phyloP scores from a whole-genome alignment of 2,797 vertebrate species.

The Gymnocypris eckloni region DNA sequence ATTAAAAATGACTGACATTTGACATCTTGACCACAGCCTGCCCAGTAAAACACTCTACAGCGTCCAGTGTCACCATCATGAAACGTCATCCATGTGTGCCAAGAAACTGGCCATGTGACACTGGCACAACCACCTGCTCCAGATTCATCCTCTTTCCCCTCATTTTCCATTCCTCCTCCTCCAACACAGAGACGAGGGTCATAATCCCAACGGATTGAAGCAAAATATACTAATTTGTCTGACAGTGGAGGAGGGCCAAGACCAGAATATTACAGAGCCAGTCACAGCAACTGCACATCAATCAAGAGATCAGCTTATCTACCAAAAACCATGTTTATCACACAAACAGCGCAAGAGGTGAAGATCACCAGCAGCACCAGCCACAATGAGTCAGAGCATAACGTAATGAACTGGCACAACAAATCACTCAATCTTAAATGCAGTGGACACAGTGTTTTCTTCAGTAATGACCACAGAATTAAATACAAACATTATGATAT shows the following conservation, averaged over 20 bases:
- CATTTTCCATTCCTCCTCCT: constrained; percentile 13
- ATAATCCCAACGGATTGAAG: constrained; percentile 45
- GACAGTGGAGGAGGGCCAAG: constrained; percentile 22
- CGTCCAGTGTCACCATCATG: not conserved
- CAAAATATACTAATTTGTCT: constrained; percentile 24
- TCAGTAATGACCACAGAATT: not conserved
- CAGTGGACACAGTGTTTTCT: not conserved
- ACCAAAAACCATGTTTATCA: constrained; percentile 20
- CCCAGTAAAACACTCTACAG: not conserved
- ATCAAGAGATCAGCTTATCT: constrained; percentile 38
- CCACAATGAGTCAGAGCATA: not conserved
- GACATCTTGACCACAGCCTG: constrained; percentile 7
- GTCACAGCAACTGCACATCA: constrained; percentile 22
- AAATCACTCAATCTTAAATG: not conserved
- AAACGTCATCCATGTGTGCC: not conserved
- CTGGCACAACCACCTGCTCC: constrained; percentile 8
- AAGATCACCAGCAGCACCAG: not conserved
- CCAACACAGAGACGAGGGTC: not conserved
- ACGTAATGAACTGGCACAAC: constrained; percentile 1
- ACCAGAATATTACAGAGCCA: constrained; percentile 12
- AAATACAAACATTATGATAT: constrained; percentile 5
- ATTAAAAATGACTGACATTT: constrained; percentile 8
- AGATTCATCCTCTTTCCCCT: constrained; percentile 27
- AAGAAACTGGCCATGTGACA: constrained; percentile 38
- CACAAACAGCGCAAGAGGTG: not conserved